A percentile compares a stretch with the other conserved stretches of the same genome.
phyloP scores from a whole-genome alignment of 2,113 vertebrate genomes.

The Anser cygnoides region DNA sequence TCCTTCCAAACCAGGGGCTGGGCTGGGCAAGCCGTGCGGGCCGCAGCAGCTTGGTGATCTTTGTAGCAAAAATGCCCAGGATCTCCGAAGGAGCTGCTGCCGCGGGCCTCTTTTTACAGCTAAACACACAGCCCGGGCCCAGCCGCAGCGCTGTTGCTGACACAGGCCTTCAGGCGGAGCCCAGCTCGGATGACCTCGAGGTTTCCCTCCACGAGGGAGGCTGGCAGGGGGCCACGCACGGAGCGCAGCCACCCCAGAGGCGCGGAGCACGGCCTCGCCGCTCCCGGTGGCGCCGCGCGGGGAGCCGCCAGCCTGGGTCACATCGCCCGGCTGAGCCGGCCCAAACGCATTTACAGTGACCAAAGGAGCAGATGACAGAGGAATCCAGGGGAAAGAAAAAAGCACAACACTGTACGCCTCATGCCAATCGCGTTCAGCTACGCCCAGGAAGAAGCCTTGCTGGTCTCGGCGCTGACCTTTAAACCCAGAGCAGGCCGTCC shows the following conservation, averaged over 20 bases:
- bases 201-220: not conserved
- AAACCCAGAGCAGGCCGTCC: not conserved
- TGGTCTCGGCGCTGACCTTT: not conserved
- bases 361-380: not conserved
- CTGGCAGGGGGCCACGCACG: not conserved
- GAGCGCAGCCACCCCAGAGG: not conserved
- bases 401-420: not conserved
- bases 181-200: not conserved
- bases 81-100: not conserved
- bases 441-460: not conserved
- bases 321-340: not conserved
- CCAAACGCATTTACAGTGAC: not conserved
- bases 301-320: not conserved
- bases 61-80: not conserved
- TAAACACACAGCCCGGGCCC: not conserved
- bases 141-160: not conserved
- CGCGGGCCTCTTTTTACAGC: not conserved
- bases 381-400: not conserved
- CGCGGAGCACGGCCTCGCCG: not conserved
- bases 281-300: not conserved
- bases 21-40: accelerated
- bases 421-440: not conserved
- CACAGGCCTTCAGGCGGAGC: not conserved
- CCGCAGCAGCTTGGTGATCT: not conserved
- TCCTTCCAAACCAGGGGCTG: not conserved